Base-by-base conservation (phyloP, 1,140 invertebrate genomes). In the Drosophila miranda region DNA sequence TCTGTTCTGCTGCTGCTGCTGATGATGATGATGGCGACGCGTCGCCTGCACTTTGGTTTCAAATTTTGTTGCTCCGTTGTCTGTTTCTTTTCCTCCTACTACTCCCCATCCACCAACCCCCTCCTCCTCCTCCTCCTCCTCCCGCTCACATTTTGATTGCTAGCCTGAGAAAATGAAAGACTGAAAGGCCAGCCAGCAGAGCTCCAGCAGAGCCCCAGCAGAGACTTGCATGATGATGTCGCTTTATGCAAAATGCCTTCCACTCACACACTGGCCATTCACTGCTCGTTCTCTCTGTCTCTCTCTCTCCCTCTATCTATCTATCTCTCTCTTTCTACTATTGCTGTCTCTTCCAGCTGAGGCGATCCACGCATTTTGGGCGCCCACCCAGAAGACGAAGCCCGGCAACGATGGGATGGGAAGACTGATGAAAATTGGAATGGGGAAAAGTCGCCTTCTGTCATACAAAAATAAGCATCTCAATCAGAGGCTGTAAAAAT, bases 101-200 rank as follows among this genome's bases (percentile, higher is more conserved):
- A 26, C 41, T 16, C 49, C 28, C 2, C 11, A 5, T 26, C 23
- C 23, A 26, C 6, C 23, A 26, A 3, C 4, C n/a, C n/a, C n/a
- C 16, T 7, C 28, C 41, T 38, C 2, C n/a, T 26, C n/a, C 56
- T 1, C 11, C 53, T n/a, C 16, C 42, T 14, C 13, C 43, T 49
- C 50, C 21, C 43, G 34, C 34, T 44, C 16, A 56, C 66, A 68
- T 68, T 82, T 84, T 84, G 76, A 72, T 84, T 75, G 71, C 75
- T 55, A 48, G 80, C 78, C 79, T 83, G 78, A 82, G 77, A 86
- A 80, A 75, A 79, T 79, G 59, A 75, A 69, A 63, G 76, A 78
- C 61, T 75, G 73, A 44, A 19, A 56, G 49, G 51, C 51, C 45
- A 71, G 38, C 43, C 26, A 46, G 51, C 34, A 38, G 34, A 38